Evolutionary conservation across 1,140 invertebrate species (phyloP), one percentile per base, ranked within the genome.

Genomic region (Leucophenga varia): DNA sequence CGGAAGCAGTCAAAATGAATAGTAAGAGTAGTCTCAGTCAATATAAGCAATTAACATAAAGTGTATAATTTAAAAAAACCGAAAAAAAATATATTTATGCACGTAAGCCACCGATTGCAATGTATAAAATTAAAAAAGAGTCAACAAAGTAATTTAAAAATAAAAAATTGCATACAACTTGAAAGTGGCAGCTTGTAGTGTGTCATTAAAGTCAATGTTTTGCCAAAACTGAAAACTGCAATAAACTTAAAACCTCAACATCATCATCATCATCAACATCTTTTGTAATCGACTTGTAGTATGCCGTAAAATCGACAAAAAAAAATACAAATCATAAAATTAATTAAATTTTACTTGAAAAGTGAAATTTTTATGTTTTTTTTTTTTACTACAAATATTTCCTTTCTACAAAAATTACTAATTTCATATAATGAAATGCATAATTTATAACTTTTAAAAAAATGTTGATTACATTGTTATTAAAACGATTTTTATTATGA

Each of bases 301-400:
- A 17, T 30, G 14, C 18, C 16, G 30, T 30, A 25, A 20, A 19
- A 38, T 21, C 21, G 12, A 8, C 10, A 46, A 28, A 31, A 10
- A 13, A 39, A 35, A 9, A 21, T 35, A 40, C 30, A 22, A 54
- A 47, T 38, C 59, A 44, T 67, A 56, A 65, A 63, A 52, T 63
- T 67, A 54, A 63, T 63, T 39, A 56, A 53, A 41, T 65, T 61
- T 54, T n/a, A n/a, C n/a, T n/a, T 48, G 61, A 65, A 65, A n/a
- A 65, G 61, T 65, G 61, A 65, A 65, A 65, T 55, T 65, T 54
- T 58, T 40, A 46, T 22, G 25, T n/a, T n/a, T n/a, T n/a, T n/a
- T n/a, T n/a, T n/a, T n/a, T n/a, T n/a, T n/a, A n/a, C n/a, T n/a
- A n/a, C n/a, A n/a, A n/a, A n/a, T n/a, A n/a, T n/a, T n/a, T n/a